Conservation (phyloP, 2,113 vertebrate species). For the Malurus cyaneus region DNA sequence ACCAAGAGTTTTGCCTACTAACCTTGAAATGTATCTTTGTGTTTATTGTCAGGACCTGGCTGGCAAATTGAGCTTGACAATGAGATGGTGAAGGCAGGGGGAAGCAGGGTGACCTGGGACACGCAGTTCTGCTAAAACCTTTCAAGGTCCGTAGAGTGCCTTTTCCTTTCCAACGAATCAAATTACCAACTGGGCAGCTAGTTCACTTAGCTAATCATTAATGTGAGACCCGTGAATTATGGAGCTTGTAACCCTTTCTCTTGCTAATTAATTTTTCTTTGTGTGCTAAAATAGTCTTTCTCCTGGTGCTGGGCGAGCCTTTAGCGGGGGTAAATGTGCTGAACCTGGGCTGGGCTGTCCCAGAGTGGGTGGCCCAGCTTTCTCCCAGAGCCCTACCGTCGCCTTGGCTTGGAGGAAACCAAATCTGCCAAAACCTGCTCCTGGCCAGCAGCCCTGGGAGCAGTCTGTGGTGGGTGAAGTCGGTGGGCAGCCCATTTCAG, state of each 20-base stretch:
- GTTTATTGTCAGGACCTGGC: conserved; percentile 53
- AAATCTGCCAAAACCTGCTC: background rate
- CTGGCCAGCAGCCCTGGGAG: background rate
- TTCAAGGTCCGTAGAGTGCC: conserved; percentile 41
- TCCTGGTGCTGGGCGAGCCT: background rate
- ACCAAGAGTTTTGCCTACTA: conserved; percentile 46
- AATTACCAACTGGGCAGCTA: conserved; percentile 25
- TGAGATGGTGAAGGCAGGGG: conserved; percentile 32
- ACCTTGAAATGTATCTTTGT: conserved; percentile 58
- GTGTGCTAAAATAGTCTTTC: background rate
- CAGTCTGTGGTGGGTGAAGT: fast-evolving
- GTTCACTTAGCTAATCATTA: conserved; percentile 58
- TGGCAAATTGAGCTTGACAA: conserved; percentile 68
- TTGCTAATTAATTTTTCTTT: conserved; percentile 30
- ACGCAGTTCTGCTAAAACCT: conserved; percentile 47
- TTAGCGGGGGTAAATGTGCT: fast-evolving
- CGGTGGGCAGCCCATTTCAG: background rate
- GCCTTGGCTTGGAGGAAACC: background rate
- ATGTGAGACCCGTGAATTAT: background rate
- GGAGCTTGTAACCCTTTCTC: conserved; percentile 18
- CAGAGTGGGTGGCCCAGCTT: background rate
- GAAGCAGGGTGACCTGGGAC: conserved; percentile 69
- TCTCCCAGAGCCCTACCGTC: fast-evolving
- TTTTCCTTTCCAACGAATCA: conserved; percentile 61
- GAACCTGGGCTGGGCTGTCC: background rate